phyloP scores from a whole-genome alignment of 2,888 invertebrate species.

The Iphiclides podalirius region DNA sequence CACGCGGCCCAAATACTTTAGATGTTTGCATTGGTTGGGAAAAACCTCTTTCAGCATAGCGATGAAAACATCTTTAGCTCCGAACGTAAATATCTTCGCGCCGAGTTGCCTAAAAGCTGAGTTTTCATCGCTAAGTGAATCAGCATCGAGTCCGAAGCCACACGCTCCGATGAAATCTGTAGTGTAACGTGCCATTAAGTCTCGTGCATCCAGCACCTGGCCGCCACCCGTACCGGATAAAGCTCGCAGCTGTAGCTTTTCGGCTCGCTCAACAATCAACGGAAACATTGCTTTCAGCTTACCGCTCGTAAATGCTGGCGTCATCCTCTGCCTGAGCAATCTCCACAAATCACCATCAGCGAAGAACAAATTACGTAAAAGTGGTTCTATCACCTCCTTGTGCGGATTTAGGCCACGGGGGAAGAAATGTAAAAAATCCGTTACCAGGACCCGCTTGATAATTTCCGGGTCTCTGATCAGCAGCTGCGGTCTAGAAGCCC shows the following conservation, averaged over 20 bases:
- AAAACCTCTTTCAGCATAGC: background rate
- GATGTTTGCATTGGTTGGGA: background rate
- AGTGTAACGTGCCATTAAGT: constrained; percentile 59
- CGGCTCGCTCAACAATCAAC: constrained; percentile 51
- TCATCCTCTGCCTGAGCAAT: constrained; percentile 53
- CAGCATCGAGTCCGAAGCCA: constrained; percentile 55
- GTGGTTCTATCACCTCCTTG: constrained; percentile 43
- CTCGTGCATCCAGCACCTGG: constrained; percentile 45
- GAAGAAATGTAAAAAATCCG: constrained; percentile 51
- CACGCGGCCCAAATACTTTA: background rate
- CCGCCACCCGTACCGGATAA: background rate
- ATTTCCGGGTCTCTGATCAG: constrained; percentile 53
- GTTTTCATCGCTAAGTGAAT: constrained; percentile 49
- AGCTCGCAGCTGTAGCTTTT: constrained; percentile 36
- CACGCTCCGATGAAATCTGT: constrained; percentile 61
- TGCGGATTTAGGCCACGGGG: constrained; percentile 45
- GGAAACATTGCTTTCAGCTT: constrained; percentile 57
- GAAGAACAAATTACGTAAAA: constrained; percentile 52
- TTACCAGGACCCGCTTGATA: constrained; percentile 45
- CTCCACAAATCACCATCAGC: constrained; percentile 56
- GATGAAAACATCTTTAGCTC: constrained; percentile 1
- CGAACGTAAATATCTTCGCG: constrained; percentile 39
- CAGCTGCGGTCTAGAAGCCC: constrained; percentile 27
- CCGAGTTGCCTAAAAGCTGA: constrained; percentile 53
- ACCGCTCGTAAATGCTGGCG: constrained; percentile 53